phyloP scores from a whole-genome alignment of 2,888 invertebrate species.

The Metallyticus violacea region DNA sequence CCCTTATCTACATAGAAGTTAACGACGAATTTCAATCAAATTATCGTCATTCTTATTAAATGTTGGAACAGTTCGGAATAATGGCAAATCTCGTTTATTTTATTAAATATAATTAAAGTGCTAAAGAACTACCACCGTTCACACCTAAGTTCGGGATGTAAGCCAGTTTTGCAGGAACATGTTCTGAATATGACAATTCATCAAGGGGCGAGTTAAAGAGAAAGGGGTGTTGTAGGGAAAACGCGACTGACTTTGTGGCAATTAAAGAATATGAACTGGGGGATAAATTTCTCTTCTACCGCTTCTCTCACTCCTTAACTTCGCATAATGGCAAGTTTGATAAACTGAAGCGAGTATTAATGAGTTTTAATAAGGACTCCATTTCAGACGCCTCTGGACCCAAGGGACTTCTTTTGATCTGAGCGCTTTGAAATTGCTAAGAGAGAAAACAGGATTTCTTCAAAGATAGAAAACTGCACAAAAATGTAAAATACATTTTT shows the following conservation, averaged over 20 bases:
- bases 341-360: not conserved
- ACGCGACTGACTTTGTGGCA: not conserved
- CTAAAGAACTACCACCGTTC: too few relatives aligned
- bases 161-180: not conserved
- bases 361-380: not conserved
- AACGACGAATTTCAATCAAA: too few relatives aligned
- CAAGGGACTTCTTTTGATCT: not conserved
- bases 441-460: not conserved
- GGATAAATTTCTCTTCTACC: not conserved
- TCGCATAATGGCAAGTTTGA: not conserved
- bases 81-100: too few relatives aligned
- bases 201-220: not conserved
- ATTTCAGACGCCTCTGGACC: not conserved
- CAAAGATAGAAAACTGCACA: not conserved
- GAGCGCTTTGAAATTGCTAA: not conserved
- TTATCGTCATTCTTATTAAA: too few relatives aligned
- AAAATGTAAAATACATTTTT: not conserved
- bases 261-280: slow-evolving; percentile 3
- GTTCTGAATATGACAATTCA: not conserved
- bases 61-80: too few relatives aligned
- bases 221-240: not conserved
- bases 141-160: not conserved
- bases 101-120: too few relatives aligned
- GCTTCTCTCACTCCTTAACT: not conserved
- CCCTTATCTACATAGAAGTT: too few relatives aligned